A percentile compares a stretch with the other conserved stretches of the same genome.
Evolutionary conservation across 2,113 vertebrate species (phyloP).

Genomic region (Microcebus tavaratra): DNA sequence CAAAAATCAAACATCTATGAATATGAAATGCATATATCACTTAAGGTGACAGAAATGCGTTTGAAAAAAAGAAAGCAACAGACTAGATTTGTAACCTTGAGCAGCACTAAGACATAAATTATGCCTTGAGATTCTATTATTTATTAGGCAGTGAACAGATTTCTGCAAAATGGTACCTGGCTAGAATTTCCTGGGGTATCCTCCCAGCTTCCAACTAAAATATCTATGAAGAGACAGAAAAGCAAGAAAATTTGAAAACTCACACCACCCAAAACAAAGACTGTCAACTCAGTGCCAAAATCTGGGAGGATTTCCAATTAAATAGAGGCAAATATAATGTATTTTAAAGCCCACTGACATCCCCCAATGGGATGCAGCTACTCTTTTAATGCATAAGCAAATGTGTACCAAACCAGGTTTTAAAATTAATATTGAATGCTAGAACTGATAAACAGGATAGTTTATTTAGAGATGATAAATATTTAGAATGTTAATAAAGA

Average conservation of each 20-base stretch:
- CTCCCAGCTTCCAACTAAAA: not conserved
- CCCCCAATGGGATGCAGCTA: not conserved
- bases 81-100: not conserved
- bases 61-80: constrained; percentile 34
- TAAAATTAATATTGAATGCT: not conserved
- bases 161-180: not conserved
- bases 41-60: not conserved
- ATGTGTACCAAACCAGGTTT: not conserved
- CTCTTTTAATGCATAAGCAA: constrained; percentile 3
- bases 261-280: not conserved
- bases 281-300: not conserved
- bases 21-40: not conserved
- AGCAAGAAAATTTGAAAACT: not conserved
- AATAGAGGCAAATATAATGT: not conserved
- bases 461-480: constrained; percentile 13
- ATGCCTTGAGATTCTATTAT: constrained; percentile 30
- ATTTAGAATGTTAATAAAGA: not conserved
- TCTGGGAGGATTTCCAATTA: not conserved
- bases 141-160: not conserved
- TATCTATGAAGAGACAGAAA: not conserved
- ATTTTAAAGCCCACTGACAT: not conserved
- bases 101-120: not conserved
- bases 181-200: not conserved
- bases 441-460: constrained; percentile 4
- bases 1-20: not conserved